Base-by-base conservation (phyloP, 2,797 vertebrate species). In the Macropus fuliginosus region DNA sequence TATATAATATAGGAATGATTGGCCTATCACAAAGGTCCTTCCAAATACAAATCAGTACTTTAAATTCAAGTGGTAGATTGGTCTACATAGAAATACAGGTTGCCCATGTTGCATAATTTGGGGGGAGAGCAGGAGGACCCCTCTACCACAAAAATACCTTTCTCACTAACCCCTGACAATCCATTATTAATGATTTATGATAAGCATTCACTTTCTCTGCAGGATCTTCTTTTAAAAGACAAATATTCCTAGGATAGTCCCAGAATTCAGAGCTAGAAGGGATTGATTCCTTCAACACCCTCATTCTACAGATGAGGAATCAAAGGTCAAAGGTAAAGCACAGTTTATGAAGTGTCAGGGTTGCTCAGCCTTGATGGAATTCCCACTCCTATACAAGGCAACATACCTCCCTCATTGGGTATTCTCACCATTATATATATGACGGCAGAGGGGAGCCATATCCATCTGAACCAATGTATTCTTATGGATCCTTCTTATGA, bases 21-120 rank as follows among this genome's bases (percentile, higher is more conserved):
- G 12, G 31, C 4, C 59, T 62, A 62, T 13, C 59, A 74, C 34
- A 66, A 40, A 40, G 18, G 40, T 12, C 46, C n/a, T 10, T 95
- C 81, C 91, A 54, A 21, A 57, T 0, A 5, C 0, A 95, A 66
- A 93, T 74, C 90, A 89, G 31, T 40, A 18, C 54, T 94, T 94
- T 59, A 90, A 55, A 89, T 54, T 55, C 14, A 87, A 91, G 24
- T 55, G 13, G 28, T 56, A 94, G n/a, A 93, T 34, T 50, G 8
- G 50, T 57, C 50, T 92, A 95, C 95, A 3, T 6, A 12, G 56
- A 94, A 95, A 87, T n/a, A 40, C n/a, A 74, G 16, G 66, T 40
- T 14, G 56, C 12, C 59, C 40, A 55, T 24, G 14, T 46, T 54
- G 0, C 11, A 91, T 5, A 55, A 92, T 91, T 18, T 40, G 56